Evolutionary conservation across 92 coral and sea anemone genomes (phyloP).

Genomic region (Actinernus sp.): DNA sequence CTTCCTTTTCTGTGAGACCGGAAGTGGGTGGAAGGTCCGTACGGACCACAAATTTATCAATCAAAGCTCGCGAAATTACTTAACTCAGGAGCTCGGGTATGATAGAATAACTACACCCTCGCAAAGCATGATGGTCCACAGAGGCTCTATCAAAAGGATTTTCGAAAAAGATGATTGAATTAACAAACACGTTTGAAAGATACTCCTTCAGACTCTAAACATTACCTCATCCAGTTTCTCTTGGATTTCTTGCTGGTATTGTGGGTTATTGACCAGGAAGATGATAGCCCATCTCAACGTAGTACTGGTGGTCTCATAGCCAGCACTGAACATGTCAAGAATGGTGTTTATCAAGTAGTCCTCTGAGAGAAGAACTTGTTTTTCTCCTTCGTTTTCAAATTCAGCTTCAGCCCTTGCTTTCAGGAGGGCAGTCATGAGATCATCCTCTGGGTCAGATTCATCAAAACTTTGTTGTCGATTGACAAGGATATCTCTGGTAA

Average conservation of each 20-base stretch:
- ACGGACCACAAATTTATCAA: no score
- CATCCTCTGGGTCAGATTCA: background rate
- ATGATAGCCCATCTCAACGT: conserved; percentile 60
- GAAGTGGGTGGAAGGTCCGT: no score
- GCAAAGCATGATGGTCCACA: no score
- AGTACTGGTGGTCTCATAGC: conserved; percentile 58
- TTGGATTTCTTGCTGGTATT: conserved; percentile 28
- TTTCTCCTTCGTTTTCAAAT: conserved; percentile 16
- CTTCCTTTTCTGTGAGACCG: no score
- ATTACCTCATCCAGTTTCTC: conserved; percentile 12
- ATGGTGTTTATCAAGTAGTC: conserved; percentile 34
- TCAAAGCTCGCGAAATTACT: no score
- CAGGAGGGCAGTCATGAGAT: conserved; percentile 29
- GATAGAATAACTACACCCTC: no score
- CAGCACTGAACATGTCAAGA: conserved; percentile 53
- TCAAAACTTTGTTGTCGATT: conserved; percentile 6
- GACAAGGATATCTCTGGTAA: conserved; percentile 6
- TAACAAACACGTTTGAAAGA: no score
- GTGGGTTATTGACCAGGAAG: conserved; percentile 43
- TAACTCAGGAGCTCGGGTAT: no score
- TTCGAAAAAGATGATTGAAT: no score
- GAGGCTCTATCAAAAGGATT: no score
- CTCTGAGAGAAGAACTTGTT: conserved; percentile 29
- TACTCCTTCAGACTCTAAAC: no score
- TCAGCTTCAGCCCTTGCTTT: conserved; percentile 36